Base-by-base conservation (phyloP, 1,140 invertebrate genomes). In the Drosophila pallidifrons region DNA sequence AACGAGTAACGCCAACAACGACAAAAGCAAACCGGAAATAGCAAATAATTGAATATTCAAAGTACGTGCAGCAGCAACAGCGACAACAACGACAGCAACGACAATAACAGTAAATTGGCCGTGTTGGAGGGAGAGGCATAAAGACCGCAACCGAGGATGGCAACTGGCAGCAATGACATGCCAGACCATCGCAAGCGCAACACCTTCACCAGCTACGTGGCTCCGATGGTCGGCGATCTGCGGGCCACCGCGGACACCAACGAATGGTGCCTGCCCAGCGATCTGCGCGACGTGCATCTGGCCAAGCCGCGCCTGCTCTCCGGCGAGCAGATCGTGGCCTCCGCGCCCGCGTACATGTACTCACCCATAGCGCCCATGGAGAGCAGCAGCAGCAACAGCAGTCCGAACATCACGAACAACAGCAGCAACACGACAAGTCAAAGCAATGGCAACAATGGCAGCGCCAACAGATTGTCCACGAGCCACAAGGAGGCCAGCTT, bases 191-290 rank as follows among this genome's bases (percentile, higher is more conserved):
- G 83, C 5, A 92, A 89, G 60, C 87, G 91, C n/a, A 92, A 92
- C 72, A 92, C 91, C 51, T 92, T 92, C 54, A 91, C 87, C 64
- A 92, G 91, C 77, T 92, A 92, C 81, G 91, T 92, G 64, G 91
- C 90, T 35, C 90, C 91, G 10, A 73, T 83, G 16, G 81, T 83
- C 1, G 87, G 90, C 1, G 86, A 89, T 55, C 28, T 85, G 52
- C 81, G 71, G 28, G 88, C 52, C 52, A 82, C 68, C 0, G 72
- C 78, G 5, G 73, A 77, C n/a, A 83, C 81, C 2, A 91, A 92
- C 41, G 91, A 92, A 69, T 92, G 91, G 91, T 86, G 77, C 52
- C 61, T 91, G 72, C 82, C 90, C 47, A 89, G 89, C 72, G 91
- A 91, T 71, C 46, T 89, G 65, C 66, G 91, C 5, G 91, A 92